Base-by-base conservation (phyloP, 2,888 invertebrate species). In the Lepidochrysops patricia region DNA sequence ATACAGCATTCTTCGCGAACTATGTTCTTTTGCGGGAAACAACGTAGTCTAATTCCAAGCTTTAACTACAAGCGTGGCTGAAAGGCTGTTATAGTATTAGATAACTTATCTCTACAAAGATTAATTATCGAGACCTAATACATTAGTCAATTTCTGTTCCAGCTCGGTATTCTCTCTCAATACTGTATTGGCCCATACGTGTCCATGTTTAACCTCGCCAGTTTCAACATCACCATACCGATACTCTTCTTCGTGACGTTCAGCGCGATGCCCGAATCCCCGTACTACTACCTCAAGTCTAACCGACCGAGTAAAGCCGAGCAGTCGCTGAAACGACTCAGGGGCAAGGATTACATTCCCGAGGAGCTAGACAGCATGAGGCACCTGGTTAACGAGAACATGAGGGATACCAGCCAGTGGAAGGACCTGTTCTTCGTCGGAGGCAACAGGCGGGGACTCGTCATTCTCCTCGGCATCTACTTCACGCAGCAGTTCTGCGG, bases 231-330 rank as follows among this genome's bases (percentile, higher is more conserved):
- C 43, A 75, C 90, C 0, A 82, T 92, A 60, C 90, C 92, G 0
- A 78, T 92, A 29, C 68, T 91, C 1, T 90, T 92, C 69, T 82
- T 92, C 12, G 73, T 91, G 1, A 85, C 90, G 1, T 91, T 92
- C 72, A 80, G 90, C 54, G 89, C 90, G 37, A 90, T 93, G 86
- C 93, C 93, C 0, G 94, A 94, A 73, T 92, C 93, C 1, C 94
- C 94, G 0, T 90, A 92, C 68, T 92, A 86, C 70, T 84, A 84
- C 71, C 81, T 92, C 25, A 89, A 90, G 57, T 76, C 79, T 0
- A 89, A 86, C 9, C 79, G 85, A 26, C 77, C 80, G 5, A 90
- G 90, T 32, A 78, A 86, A 61, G 93, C 93, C 0, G 85, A 90
- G 60, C 70, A 78, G 48, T 90, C 92, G 0, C 74, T 94, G 57